Base-by-base conservation (phyloP, 2,888 invertebrate species). In the Ophraella communa region DNA sequence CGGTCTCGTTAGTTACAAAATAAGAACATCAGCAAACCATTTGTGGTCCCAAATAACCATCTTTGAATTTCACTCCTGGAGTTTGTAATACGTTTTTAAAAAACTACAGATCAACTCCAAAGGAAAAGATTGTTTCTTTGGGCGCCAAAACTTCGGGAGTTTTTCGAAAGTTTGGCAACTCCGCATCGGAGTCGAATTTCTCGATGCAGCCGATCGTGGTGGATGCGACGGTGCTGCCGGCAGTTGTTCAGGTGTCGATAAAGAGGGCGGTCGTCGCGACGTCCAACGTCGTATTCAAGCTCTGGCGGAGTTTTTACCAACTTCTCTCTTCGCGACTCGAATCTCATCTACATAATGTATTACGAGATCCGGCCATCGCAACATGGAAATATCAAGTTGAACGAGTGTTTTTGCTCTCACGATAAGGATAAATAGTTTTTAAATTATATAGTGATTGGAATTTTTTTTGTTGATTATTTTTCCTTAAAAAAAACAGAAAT, bases 211-310 rank as follows among this genome's bases (percentile, higher is more conserved):
- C 47, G 62, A 49, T 24, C 17, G 59, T 51, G 59, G 65, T 51
- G 65, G 33, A 60, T 56, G 59, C 64, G 64, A 59, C 61, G 57
- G 60, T 62, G 65, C 57, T 64, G 69, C 64, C 71, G 71, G 65
- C 71, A 70, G 71, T 71, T 65, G 65, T 64, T 66, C 70, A 71
- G 71, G 68, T 68, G 66, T 64, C 67, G 67, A 66, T 53, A 65
- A 59, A 62, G 55, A 66, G 67, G 59, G 64, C 49, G 63, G 70
- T 67, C 65, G 65, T 44, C 62, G 64, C 64, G 56, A 62, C 62
- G 62, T 57, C 42, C 35, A 53, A 39, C 64, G 54, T 47, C 54
- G 51, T 42, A 24, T 60, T 49, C 55, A 59, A 11, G 51, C 44
- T 60, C 44, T 52, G 30, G 52, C 52, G 60, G 44, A 60, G 53